A percentile compares a stretch with the other conserved stretches of the same genome.
Conservation (phyloP, 2,888 invertebrate genomes). For the Nowickia ferox region DNA sequence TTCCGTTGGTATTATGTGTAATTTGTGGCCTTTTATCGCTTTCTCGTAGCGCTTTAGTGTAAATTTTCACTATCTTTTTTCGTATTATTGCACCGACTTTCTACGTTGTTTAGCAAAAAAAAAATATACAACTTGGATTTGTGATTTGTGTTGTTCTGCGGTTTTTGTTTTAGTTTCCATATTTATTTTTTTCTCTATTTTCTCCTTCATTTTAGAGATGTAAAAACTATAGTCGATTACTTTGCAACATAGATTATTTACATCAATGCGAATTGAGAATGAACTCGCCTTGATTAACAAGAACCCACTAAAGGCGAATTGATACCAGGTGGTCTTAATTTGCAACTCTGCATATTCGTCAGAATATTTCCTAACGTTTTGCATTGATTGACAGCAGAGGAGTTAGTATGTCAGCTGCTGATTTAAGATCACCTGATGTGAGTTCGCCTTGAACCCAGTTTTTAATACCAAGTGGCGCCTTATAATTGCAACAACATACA, state of each 20-base stretch:
- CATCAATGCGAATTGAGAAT: no score
- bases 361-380: no score
- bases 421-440: no score
- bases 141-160: neutral
- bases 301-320: no score
- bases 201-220: slow-evolving; percentile 4
- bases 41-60: slow-evolving; percentile 22
- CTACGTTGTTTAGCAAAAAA: slow-evolving; percentile 29
- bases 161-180: slow-evolving; percentile 15
- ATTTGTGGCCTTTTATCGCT: slow-evolving; percentile 31
- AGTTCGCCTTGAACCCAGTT: no score
- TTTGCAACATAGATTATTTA: neutral
- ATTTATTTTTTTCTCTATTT: neutral
- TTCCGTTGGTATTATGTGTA: neutral
- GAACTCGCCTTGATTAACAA: no score
- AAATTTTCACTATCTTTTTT: slow-evolving; percentile 49
- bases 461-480: no score
- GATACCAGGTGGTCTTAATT: no score
- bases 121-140: slow-evolving; percentile 25
- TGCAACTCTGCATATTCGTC: no score
- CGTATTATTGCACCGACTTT: slow-evolving; percentile 15
- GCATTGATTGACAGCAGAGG: no score
- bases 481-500: no score
- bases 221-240: neutral
- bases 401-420: no score